Conservation (phyloP, 2,113 vertebrate species). For the Pitta sordida region DNA sequence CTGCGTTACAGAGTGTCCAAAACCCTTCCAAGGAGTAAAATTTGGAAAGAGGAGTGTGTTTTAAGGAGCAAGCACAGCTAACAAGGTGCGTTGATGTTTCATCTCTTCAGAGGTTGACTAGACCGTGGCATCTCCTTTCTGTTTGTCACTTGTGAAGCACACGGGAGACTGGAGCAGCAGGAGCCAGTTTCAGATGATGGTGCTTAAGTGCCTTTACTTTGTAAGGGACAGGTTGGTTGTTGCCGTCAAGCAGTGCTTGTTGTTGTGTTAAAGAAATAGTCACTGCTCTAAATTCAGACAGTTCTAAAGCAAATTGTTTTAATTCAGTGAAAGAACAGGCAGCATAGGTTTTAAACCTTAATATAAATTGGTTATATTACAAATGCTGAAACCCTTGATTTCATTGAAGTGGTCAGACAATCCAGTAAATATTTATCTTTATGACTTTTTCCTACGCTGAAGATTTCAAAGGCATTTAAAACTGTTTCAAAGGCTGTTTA, state of each 20-base stretch:
- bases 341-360: background rate
- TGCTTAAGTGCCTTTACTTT: background rate
- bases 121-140: fast-evolving
- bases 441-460: background rate
- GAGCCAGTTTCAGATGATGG: background rate
- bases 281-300: background rate
- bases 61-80: background rate
- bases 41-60: background rate
- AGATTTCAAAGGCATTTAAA: background rate
- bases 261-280: background rate
- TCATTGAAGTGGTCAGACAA: background rate
- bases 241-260: background rate
- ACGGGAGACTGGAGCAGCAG: fast-evolving
- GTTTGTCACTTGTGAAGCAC: background rate
- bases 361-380: background rate
- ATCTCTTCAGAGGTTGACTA: background rate
- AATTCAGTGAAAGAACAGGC: background rate
- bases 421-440: background rate
- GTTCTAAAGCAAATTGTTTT: background rate
- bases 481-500: background rate
- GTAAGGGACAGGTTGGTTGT: background rate
- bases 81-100: background rate
- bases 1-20: background rate
- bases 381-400: background rate
- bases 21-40: background rate